phyloP scores from a whole-genome alignment of 2,113 vertebrate genomes.

The Dipodomys merriami region DNA sequence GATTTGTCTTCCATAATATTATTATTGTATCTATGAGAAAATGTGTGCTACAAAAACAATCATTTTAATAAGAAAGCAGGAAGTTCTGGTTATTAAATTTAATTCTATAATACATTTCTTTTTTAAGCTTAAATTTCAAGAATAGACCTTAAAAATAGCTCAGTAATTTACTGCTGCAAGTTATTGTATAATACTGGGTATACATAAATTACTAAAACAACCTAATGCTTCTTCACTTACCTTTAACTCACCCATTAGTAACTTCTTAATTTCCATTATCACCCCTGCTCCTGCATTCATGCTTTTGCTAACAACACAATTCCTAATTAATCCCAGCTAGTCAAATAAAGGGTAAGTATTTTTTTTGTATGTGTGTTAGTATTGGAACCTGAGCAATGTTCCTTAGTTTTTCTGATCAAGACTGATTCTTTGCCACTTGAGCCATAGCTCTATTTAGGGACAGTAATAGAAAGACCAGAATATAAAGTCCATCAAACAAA shows the following conservation, averaged over 20 bases:
- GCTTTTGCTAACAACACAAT: conserved; percentile 4
- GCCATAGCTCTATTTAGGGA: neutral
- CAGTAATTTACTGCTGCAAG: neutral
- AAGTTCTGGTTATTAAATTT: neutral
- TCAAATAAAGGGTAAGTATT: neutral
- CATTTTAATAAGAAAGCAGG: neutral
- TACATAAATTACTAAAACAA: neutral
- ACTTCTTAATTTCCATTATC: neutral
- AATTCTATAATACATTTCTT: conserved; percentile 5
- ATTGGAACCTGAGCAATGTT: no score
- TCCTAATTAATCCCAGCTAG: neutral
- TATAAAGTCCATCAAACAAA: neutral
- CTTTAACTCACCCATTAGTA: neutral
- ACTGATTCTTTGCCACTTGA: no score
- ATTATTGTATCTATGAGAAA: conserved; percentile 34
- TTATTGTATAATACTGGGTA: neutral
- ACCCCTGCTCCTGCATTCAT: neutral
- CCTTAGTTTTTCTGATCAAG: no score
- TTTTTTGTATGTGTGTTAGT: no score
- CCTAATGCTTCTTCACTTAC: neutral
- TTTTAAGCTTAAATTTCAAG: conserved; percentile 40
- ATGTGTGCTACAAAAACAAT: neutral
- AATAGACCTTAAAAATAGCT: neutral
- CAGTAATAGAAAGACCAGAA: neutral
- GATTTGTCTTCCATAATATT: neutral